Conservation (phyloP, 1,140 invertebrate species). For the Medauroidea extradentata region DNA sequence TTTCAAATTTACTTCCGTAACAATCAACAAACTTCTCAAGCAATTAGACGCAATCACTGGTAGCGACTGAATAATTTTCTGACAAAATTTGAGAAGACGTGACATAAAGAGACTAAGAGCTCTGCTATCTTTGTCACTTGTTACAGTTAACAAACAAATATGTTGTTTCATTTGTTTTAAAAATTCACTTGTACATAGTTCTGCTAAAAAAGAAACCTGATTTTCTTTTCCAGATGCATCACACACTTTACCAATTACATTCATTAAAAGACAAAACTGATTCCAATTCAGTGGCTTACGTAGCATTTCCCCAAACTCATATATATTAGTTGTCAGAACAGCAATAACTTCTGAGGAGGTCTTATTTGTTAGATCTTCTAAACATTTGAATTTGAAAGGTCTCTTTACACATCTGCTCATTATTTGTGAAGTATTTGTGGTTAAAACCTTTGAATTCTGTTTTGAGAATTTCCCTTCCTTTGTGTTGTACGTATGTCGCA, state of each 20-base stretch:
- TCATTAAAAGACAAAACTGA: conserved; percentile 20
- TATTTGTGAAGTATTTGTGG: too few species aligned
- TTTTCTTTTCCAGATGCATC: conserved; percentile 37
- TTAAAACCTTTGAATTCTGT: too few species aligned
- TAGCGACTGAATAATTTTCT: too few species aligned
- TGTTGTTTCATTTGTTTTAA: conserved; percentile 21
- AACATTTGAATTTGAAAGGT: conserved; percentile 14
- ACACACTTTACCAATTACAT: conserved; percentile 39
- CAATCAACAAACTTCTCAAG: too few species aligned
- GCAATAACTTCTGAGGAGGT: conserved; percentile 15
- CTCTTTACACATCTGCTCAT: neutral
- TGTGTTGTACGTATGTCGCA: too few species aligned
- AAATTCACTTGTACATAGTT: conserved; percentile 39
- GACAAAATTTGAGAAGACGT: too few species aligned
- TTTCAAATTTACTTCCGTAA: neutral
- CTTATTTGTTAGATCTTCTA: conserved; percentile 19
- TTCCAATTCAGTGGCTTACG: conserved; percentile 12
- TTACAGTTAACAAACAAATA: neutral
- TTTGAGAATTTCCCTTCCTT: too few species aligned
- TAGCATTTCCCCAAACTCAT: conserved; percentile 16
- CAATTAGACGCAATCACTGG: too few species aligned
- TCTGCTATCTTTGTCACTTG: neutral
- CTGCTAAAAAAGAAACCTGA: conserved; percentile 39
- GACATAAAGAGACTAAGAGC: too few species aligned
- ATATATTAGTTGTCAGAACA: neutral